A percentile compares a stretch with the other conserved stretches of the same genome.
Evolutionary conservation across 2,888 invertebrate species (phyloP).

Genomic region (Macaria liturata): DNA sequence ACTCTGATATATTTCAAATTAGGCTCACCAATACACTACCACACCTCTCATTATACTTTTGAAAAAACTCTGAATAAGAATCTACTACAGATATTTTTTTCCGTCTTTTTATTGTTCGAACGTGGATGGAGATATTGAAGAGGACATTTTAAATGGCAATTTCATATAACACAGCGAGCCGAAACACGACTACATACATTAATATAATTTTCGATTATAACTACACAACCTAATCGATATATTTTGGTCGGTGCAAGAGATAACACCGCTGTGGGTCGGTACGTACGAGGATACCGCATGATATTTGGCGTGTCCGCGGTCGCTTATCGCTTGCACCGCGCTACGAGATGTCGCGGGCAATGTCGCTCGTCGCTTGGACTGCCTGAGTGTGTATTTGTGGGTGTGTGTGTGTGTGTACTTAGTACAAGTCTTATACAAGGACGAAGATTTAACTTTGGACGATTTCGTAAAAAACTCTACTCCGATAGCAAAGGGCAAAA

Average conservation of each 20-base stretch:
- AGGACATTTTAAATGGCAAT: constrained; percentile 65
- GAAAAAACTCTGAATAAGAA: constrained; percentile 32
- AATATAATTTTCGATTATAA: constrained; percentile 53
- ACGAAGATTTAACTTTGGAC: constrained; percentile 81
- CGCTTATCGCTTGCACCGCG: constrained; percentile 26
- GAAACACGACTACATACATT: constrained; percentile 58
- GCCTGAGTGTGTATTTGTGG: constrained; percentile 26
- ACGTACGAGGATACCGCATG: constrained; percentile 18
- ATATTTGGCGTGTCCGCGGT: constrained; percentile 8
- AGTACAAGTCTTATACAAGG: constrained; percentile 80
- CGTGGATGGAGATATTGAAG: constrained; percentile 78
- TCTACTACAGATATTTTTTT: constrained; percentile 28
- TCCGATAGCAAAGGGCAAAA: constrained; percentile 56
- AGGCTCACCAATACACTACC: constrained; percentile 45
- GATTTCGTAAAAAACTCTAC: constrained; percentile 62
- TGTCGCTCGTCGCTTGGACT: constrained; percentile 56
- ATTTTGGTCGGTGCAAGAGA: constrained; percentile 53
- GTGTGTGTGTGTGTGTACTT: constrained; percentile 53
- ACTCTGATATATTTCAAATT: constrained; percentile 54
- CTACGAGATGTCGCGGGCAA: constrained; percentile 26
- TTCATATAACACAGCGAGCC: constrained; percentile 52
- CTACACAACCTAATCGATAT: constrained; percentile 71
- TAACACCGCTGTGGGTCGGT: constrained; percentile 38
- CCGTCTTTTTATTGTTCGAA: constrained; percentile 72
- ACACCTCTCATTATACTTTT: constrained; percentile 38